Evolutionary conservation across 92 coral and sea anemone genomes (phyloP).

Genomic region (Micromussa lordhowensis): DNA sequence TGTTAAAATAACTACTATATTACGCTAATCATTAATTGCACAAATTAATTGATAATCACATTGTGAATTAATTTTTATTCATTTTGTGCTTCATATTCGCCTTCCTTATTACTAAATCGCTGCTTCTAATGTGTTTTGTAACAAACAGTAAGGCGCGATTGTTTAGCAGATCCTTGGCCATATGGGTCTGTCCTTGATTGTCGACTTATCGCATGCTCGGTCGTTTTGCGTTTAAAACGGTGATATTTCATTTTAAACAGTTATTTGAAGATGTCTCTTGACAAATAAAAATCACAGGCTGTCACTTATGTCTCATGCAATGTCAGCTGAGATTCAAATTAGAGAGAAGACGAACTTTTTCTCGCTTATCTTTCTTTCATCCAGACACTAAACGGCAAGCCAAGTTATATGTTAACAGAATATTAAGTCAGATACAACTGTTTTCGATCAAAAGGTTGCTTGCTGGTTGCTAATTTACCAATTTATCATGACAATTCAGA

Average conservation of each 20-base stretch:
- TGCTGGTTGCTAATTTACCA: background rate
- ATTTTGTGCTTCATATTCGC: background rate
- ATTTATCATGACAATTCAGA: background rate
- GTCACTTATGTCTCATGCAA: too few relatives aligned
- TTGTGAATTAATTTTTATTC: background rate
- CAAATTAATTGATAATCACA: background rate
- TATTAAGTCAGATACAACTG: background rate
- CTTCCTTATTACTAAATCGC: background rate
- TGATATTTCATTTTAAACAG: background rate
- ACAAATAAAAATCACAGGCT: background rate
- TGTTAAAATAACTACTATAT: background rate
- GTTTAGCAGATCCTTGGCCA: background rate
- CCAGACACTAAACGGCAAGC: background rate
- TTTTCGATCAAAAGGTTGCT: background rate
- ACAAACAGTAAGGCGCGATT: background rate
- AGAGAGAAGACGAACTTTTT: background rate
- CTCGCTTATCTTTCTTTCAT: background rate
- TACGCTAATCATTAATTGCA: background rate
- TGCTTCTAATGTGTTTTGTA: background rate
- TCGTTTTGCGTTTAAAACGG: background rate
- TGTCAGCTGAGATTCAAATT: too few relatives aligned
- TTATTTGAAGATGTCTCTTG: background rate
- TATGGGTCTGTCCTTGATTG: background rate
- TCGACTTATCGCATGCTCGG: background rate
- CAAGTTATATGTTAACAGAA: background rate